A percentile compares a stretch with the other conserved stretches of the same genome.
phyloP scores from a whole-genome alignment of 2,797 vertebrate genomes.

The Anguilla anguilla region DNA sequence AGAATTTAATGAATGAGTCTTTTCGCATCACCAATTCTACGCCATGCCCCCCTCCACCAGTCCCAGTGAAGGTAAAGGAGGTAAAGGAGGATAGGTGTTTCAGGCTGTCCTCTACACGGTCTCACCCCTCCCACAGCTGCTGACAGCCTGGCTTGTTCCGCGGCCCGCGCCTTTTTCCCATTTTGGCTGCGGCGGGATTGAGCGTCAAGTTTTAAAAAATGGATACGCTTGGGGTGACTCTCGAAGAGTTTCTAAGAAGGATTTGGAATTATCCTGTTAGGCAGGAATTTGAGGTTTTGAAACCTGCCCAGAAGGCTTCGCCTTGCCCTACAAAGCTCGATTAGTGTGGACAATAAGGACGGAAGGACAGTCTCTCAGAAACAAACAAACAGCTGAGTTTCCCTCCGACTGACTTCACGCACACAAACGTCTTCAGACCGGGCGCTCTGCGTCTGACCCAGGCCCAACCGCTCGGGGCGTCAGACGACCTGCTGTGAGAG shows the following conservation, averaged over 20 bases:
- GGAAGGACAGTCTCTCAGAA: not conserved
- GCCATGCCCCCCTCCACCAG: not conserved
- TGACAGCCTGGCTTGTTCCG: not conserved
- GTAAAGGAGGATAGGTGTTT: not conserved
- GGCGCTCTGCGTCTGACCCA: not conserved
- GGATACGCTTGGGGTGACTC: no score
- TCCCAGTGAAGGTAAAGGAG: not conserved
- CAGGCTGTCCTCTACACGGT: not conserved
- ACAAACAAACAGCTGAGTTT: not conserved
- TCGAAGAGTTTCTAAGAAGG: not conserved
- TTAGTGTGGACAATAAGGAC: not conserved
- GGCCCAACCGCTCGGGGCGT: not conserved
- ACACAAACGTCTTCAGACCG: not conserved
- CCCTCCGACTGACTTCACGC: not conserved
- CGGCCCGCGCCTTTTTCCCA: not conserved
- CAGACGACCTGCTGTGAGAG: not conserved
- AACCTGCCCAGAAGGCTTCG: not conserved
- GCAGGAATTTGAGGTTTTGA: slow-evolving; percentile 8
- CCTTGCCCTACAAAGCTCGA: not conserved
- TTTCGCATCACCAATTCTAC: not conserved
- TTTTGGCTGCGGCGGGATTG: not conserved
- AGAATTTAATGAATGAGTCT: not conserved
- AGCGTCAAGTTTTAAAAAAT: not conserved
- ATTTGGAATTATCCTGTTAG: not conserved
- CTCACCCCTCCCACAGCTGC: not conserved